Percentiles rank a stretch among this genome's conserved stretches.
phyloP scores from a whole-genome alignment of 2,888 invertebrate genomes.

The Cataglyphis livida region DNA sequence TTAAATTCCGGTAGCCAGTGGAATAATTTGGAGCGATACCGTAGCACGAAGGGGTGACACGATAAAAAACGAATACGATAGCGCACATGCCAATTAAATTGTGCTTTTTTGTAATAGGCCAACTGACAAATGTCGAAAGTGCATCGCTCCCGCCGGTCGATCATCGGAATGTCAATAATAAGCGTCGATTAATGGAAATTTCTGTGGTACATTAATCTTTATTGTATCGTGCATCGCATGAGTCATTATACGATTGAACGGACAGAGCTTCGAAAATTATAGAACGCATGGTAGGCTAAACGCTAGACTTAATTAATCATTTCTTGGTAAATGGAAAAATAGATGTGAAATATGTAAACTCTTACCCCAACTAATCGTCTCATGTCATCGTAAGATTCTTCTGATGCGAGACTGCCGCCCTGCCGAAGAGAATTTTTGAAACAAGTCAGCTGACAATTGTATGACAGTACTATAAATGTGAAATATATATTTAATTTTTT shows the following conservation, averaged over 20 bases:
- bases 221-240: neutral
- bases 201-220: slow-evolving; percentile 7
- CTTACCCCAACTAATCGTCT: slow-evolving; percentile 89
- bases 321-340: neutral
- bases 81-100: slow-evolving; percentile 15
- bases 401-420: slow-evolving; percentile 89
- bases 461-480: neutral
- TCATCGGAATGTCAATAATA: neutral
- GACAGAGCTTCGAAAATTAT: neutral
- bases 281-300: neutral
- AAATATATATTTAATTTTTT: neutral
- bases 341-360: slow-evolving; percentile 2
- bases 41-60: neutral
- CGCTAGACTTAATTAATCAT: neutral
- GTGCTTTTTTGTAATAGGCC: slow-evolving; percentile 11
- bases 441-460: neutral
- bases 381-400: slow-evolving; percentile 89
- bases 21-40: slow-evolving; percentile 42
- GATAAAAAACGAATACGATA: slow-evolving; percentile 15
- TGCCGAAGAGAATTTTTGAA: slow-evolving; percentile 77
- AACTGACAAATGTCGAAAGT: slow-evolving; percentile 28
- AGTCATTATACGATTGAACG: neutral
- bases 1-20: neutral
- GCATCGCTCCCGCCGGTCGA: slow-evolving; percentile 10
- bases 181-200: neutral